Evolutionary conservation across 2,797 vertebrate species (phyloP).

Genomic region (Falco rusticolus): DNA sequence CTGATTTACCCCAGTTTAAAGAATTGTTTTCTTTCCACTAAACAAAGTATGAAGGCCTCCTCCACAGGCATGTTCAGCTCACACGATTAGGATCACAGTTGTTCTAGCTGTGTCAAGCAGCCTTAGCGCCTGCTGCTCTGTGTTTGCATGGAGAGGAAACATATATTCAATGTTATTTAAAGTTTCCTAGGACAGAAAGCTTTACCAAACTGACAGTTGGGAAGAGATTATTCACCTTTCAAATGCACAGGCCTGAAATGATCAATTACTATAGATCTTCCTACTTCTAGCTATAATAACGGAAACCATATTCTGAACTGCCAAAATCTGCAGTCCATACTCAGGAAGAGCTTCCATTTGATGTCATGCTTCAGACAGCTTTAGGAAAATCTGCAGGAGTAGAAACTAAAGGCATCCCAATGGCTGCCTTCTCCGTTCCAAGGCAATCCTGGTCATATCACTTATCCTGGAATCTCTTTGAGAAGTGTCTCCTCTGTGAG

Average conservation of each 20-base stretch:
- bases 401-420: background rate
- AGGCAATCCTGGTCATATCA: background rate
- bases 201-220: background rate
- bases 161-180: background rate
- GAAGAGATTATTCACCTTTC: background rate
- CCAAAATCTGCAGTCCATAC: background rate
- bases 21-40: background rate
- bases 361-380: background rate
- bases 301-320: background rate
- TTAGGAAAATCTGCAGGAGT: background rate
- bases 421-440: background rate
- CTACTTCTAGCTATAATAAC: background rate
- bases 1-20: background rate
- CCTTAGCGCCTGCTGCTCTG: background rate
- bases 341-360: background rate
- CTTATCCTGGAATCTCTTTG: background rate
- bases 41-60: background rate
- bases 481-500: background rate
- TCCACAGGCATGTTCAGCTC: background rate
- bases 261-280: background rate
- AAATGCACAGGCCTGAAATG: background rate
- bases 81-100: background rate
- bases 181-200: background rate
- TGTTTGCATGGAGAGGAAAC: background rate
- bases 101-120: background rate